Base-by-base conservation (phyloP, 2,888 invertebrate genomes). In the Drosophila ochracea region DNA sequence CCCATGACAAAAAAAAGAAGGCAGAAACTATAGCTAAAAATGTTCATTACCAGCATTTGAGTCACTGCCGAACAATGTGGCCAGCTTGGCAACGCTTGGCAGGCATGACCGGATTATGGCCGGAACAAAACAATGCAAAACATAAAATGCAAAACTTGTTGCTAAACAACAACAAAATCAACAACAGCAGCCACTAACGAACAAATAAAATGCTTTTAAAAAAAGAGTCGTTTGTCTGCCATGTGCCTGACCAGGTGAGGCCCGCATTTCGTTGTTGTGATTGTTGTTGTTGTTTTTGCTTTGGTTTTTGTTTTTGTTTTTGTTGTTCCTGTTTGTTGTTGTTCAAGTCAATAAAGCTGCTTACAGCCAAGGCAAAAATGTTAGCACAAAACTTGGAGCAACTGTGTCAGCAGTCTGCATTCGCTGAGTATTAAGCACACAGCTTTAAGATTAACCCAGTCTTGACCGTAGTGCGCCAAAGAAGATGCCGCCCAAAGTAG, bases 101-200 rank as follows among this genome's bases (percentile, higher is more conserved):
- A 59, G 76, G 79, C 70, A 63, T 61, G 78, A 69, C 81, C 68
- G 73, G 74, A 78, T 73, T 68, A 67, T 73, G 76, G 65, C 68
- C 73, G 63, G 70, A 76, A 82, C 75, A 62, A 60, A 74, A 61
- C 69, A 73, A 78, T 72, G 78, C 68, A 77, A 28, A 83, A 78
- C 78, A 80, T 75, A 78, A 89, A 85, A 88, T 85, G 86, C 85
- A 89, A 87, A 89, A 89, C 89, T 89, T 87, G 88, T 84, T 88
- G 85, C 86, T 80, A 87, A 86, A 75, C 73, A 70, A 62, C 64
- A 71, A 73, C 62, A 79, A 52, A 16, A 16, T 16, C 61, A 79
- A 50, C 54, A 72, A 52, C 41, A 68, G 43, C 65, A 81, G 60
- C 49, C 73, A 70, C 72, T 83, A 66, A 50, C 69, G 47, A 67